These are phyloP conservation scores for Nephrotoma appendiculata DNA, from an alignment of 2,888 invertebrate species.

Conservation along the genomic window DNA sequence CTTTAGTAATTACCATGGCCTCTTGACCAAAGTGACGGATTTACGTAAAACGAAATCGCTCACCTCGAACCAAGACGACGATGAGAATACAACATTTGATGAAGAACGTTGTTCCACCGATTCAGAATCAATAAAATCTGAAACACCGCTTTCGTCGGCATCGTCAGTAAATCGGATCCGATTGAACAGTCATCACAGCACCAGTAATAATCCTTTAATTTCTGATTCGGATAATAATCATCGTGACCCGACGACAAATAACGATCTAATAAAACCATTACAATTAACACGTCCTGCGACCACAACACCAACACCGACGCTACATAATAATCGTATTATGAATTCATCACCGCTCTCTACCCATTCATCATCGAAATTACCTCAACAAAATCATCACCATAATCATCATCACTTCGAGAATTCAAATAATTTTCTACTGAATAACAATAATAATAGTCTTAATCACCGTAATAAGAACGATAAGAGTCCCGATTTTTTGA, in stretches of 20 bases:
- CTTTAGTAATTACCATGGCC: not conserved
- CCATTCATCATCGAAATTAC: not conserved
- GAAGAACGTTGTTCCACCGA: conserved; percentile 19
- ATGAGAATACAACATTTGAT: conserved; percentile 31
- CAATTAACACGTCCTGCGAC: not conserved
- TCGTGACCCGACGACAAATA: not conserved
- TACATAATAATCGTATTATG: not conserved
- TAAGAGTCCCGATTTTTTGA: not conserved
- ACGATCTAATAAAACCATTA: not conserved
- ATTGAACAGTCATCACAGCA: not conserved
- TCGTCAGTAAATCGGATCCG: not conserved
- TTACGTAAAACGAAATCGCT: conserved; percentile 16
- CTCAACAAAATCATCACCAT: not conserved
- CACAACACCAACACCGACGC: not conserved
- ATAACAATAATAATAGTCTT: not conserved
- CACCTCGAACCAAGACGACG: conserved; percentile 27
- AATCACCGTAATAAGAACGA: not conserved
- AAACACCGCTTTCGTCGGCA: not conserved
- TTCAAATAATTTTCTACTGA: not conserved
- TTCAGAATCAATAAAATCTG: not conserved
- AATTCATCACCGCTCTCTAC: not conserved
- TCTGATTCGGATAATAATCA: not conserved
- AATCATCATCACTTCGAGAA: not conserved
- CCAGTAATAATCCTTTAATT: not conserved
- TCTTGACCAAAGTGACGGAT: not conserved